Percentiles rank a stretch among this genome's conserved stretches.
Evolutionary conservation across 2,113 vertebrate genomes (phyloP).

Genomic region (Dasyurus viverrinus): DNA sequence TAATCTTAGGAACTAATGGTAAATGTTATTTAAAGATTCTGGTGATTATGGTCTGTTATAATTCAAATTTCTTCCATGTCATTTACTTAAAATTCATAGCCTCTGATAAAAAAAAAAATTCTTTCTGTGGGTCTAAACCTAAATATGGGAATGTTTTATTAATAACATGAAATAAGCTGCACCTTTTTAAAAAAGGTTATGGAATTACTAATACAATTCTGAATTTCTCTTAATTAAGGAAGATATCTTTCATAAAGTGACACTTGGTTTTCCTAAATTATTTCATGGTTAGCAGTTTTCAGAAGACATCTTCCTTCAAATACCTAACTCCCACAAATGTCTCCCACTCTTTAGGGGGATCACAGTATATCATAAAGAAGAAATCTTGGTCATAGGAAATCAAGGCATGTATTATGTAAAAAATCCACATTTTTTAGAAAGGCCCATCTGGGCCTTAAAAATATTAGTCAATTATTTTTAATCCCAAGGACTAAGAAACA

Average conservation of each 20-base stretch:
- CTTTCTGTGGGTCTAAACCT: not conserved
- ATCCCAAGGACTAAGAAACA: not conserved
- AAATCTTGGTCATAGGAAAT: not conserved
- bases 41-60: not conserved
- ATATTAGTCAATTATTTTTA: not conserved
- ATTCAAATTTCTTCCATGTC: not conserved
- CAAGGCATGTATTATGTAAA: not conserved
- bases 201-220: not conserved
- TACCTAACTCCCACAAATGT: not conserved
- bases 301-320: not conserved
- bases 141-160: not conserved
- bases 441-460: not conserved
- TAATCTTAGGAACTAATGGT: not conserved
- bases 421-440: not conserved
- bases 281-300: not conserved
- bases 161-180: not conserved
- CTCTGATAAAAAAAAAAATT: not conserved
- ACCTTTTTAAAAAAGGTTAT: too few species aligned
- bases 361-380: not conserved
- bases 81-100: not conserved
- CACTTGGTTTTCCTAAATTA: not conserved
- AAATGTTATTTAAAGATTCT: conserved; percentile 2
- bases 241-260: not conserved
- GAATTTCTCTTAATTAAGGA: not conserved
- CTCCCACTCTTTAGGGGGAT: not conserved